Evolutionary conservation across 35 echinoderm and acorn worm species (phyloP).

Genomic region (Ptychodera flava): DNA sequence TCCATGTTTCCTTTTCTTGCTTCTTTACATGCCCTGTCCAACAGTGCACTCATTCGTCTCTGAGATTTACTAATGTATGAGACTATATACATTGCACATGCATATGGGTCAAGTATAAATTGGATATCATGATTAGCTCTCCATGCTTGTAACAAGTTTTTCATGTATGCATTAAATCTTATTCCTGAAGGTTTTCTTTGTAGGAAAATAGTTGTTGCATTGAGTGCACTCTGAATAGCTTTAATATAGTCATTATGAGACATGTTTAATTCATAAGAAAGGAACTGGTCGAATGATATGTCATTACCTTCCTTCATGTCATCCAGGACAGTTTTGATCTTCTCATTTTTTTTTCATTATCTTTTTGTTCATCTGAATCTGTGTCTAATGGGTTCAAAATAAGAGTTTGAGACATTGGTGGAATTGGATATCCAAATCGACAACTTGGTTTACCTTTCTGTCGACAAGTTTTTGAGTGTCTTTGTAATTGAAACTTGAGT

Average conservation of each 20-base stretch:
- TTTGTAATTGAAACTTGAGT: slow-evolving; percentile 14
- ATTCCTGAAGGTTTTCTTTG: slow-evolving; percentile 2
- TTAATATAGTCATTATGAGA: slow-evolving; percentile 28
- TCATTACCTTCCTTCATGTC: neutral
- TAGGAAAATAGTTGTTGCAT: neutral
- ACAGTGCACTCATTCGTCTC: slow-evolving; percentile 35
- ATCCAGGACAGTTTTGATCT: neutral
- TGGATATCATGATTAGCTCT: neutral
- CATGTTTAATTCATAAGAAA: neutral
- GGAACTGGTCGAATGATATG: neutral
- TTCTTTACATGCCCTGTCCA: slow-evolving; percentile 30
- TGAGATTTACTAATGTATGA: slow-evolving; percentile 60
- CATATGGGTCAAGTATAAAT: slow-evolving; percentile 7
- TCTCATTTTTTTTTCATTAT: neutral
- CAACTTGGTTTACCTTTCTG: slow-evolving; percentile 10
- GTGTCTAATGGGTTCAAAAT: slow-evolving; percentile 1
- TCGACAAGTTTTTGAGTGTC: slow-evolving; percentile 16
- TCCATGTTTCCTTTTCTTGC: slow-evolving; percentile 42
- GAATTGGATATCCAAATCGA: slow-evolving; percentile 29
- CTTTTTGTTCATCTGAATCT: neutral
- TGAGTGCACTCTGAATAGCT: slow-evolving; percentile 16
- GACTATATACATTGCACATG: slow-evolving; percentile 20
- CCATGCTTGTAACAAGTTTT: neutral
- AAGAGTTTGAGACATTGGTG: slow-evolving; percentile 1
- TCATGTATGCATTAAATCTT: slow-evolving; percentile 18